These are phyloP conservation scores for Manis javanica DNA, from an alignment of 2,797 vertebrate genomes.

Conservation along the genomic window DNA sequence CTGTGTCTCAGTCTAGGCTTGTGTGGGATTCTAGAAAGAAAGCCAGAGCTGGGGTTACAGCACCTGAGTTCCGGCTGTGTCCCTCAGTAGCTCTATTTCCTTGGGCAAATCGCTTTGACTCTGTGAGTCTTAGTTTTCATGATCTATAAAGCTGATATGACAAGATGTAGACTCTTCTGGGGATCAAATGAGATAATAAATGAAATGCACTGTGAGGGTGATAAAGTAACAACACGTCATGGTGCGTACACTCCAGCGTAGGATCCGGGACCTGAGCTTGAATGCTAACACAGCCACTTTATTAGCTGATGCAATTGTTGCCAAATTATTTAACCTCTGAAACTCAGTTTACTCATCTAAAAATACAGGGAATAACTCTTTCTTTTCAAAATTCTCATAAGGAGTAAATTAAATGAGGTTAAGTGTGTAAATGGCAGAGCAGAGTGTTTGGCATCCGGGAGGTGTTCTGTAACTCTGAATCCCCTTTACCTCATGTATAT, in stretches of 20 bases:
- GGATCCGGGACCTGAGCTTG: not conserved
- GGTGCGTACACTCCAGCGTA: not conserved
- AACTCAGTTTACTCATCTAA: not conserved
- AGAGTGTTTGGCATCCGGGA: not conserved
- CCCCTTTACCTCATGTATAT: accelerated
- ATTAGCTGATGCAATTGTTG: not conserved
- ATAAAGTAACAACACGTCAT: not conserved
- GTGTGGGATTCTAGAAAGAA: no score
- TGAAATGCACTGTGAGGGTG: not conserved
- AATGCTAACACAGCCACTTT: not conserved
- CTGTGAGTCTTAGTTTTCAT: not conserved
- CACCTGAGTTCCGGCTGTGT: not conserved
- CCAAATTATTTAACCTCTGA: not conserved
- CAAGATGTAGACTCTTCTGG: not conserved
- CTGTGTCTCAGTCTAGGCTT: not conserved
- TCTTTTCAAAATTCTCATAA: not conserved
- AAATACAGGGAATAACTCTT: not conserved
- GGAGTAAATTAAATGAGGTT: not conserved
- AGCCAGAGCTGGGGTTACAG: not conserved
- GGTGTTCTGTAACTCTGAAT: accelerated
- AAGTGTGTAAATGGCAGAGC: accelerated
- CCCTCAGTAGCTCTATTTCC: not conserved
- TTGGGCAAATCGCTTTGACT: not conserved
- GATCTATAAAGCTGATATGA: not conserved
- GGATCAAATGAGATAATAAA: not conserved